Base-by-base conservation (phyloP, 2,888 invertebrate species). In the Netelia fuscicornis region DNA sequence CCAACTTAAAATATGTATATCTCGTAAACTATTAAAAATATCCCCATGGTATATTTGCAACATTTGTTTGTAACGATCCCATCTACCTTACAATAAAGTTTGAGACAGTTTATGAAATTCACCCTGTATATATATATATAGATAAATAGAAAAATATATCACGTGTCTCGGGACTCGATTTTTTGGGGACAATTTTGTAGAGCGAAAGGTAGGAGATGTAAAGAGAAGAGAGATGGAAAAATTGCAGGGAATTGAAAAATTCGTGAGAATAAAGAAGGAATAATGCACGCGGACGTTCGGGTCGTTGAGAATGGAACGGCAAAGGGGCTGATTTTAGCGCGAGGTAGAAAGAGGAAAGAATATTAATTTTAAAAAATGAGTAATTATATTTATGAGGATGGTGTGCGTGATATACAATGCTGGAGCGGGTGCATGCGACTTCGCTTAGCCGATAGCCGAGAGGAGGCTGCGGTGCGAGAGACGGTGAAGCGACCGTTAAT, bases 341-440 rank as follows among this genome's bases (percentile, higher is more conserved):
- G 8, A 30, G 74, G 23, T 13, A 25, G 30, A 5, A 5, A 5
- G 30, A 5, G 3, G 30, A 30, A 3, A 30, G 5, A 67, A 80
- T 17, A 81, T 84, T 84, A 84, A 84, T 84, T 81, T 13, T 25
- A 84, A 67, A 72, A 76, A 80, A 17, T 71, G 71, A 80, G 79
- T 72, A 80, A 84, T 84, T 65, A 80, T 62, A 76, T 84, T 84
- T 75, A 77, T 48, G 58, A 65, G 52, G 65, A 48, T 30, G 44
- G 42, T 30, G 37, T 58, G n/a, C 5, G 5, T 2, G 20, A 11
- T 52, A 30, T 48, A 23, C 5, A 37, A 9, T 8, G 68, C 17
- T 37, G 54, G 20, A 11, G 56, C 54, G 65, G 17, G 54, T 54
- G 54, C 44, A 30, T 23, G 54, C 30, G 30, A 30, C 30, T 30